phyloP scores from a whole-genome alignment of 2,888 invertebrate genomes.

The Coleophora deauratella region DNA sequence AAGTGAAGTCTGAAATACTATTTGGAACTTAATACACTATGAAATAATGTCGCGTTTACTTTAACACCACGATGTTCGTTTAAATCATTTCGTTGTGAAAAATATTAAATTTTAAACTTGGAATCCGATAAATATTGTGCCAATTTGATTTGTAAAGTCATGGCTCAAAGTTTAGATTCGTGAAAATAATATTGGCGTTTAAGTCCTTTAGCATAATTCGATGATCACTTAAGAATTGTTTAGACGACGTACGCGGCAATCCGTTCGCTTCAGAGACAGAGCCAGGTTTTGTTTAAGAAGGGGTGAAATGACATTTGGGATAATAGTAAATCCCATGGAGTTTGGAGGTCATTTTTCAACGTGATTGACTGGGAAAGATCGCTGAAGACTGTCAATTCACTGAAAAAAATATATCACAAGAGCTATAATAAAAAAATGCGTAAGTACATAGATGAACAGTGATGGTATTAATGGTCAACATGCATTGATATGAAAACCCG shows the following conservation, averaged over 20 bases:
- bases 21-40: slow-evolving; percentile 22
- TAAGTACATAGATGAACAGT: too few species aligned
- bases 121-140: slow-evolving; percentile 11
- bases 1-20: slow-evolving; percentile 26
- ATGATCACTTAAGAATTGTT: slow-evolving; percentile 60
- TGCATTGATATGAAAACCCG: too few species aligned
- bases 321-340: slow-evolving; percentile 48
- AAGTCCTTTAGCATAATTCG: slow-evolving; percentile 29
- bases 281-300: slow-evolving; percentile 61
- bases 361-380: slow-evolving; percentile 31
- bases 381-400: too few species aligned
- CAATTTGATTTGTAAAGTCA: slow-evolving; percentile 10
- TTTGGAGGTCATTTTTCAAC: slow-evolving; percentile 64
- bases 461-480: too few species aligned
- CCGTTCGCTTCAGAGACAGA: slow-evolving; percentile 62
- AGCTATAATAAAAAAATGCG: too few species aligned
- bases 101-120: slow-evolving; percentile 42
- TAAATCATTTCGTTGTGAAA: slow-evolving; percentile 31
- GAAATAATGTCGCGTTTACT: slow-evolving; percentile 27
- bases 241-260: slow-evolving; percentile 64
- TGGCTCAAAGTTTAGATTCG: slow-evolving; percentile 18
- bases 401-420: too few species aligned
- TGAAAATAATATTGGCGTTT: slow-evolving; percentile 10
- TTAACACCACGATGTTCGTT: slow-evolving; percentile 21
- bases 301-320: slow-evolving; percentile 67